These are phyloP conservation scores for Trachymyrmex cornetzi DNA, from an alignment of 1,140 invertebrate genomes.

Conservation along the genomic window DNA sequence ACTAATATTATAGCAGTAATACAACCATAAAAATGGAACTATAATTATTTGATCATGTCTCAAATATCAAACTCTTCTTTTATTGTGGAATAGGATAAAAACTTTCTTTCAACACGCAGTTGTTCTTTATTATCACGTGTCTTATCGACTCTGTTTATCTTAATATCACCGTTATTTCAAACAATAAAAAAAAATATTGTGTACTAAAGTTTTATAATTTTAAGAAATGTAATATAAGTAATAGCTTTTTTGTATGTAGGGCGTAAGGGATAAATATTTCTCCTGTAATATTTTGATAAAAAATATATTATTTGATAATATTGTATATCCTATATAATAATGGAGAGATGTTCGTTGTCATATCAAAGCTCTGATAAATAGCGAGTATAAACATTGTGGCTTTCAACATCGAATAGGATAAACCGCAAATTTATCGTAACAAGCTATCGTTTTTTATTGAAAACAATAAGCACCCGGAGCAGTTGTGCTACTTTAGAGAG, in stretches of 20 bases:
- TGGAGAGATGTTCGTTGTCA: neutral
- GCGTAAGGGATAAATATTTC: neutral
- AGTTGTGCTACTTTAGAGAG: constrained; percentile 34
- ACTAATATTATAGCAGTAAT: too few species aligned
- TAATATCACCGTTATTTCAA: too few species aligned
- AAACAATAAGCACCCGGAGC: constrained; percentile 17
- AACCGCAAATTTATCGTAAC: constrained; percentile 41
- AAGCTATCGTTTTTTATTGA: constrained; percentile 19
- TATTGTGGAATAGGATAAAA: too few species aligned
- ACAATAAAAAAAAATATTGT: too few species aligned
- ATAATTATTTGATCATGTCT: too few species aligned
- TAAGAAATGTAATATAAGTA: neutral
- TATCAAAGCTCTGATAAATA: neutral
- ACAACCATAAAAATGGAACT: too few species aligned
- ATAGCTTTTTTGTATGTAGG: neutral
- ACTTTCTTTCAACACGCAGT: too few species aligned
- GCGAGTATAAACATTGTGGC: neutral
- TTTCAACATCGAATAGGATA: neutral
- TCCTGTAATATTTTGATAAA: neutral
- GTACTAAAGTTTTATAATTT: neutral
- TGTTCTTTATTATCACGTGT: too few species aligned
- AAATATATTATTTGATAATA: neutral
- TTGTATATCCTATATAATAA: neutral
- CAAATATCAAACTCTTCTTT: too few species aligned
- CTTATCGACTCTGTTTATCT: too few species aligned